Evolutionary conservation across 2,888 invertebrate species (phyloP).

Genomic region (Neoaliturus tenellus): DNA sequence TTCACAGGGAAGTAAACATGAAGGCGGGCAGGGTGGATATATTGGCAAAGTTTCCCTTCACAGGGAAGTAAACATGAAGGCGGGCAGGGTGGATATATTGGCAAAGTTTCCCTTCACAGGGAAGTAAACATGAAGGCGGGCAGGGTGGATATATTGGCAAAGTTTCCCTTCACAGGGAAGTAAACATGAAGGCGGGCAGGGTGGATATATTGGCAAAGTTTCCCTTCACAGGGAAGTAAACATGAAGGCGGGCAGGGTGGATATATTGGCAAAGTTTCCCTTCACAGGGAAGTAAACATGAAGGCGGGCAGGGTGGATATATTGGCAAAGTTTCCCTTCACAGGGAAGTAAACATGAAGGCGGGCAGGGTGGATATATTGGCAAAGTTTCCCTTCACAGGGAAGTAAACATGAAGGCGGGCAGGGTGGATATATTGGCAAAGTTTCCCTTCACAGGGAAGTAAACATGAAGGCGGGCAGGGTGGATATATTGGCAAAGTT

Average conservation of each 20-base stretch:
- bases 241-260: not conserved
- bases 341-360: not conserved
- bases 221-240: not conserved
- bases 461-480: not conserved
- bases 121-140: not conserved
- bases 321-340: not conserved
- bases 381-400: not conserved
- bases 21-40: not conserved
- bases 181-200: not conserved
- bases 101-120: not conserved
- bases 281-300: not conserved
- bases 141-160: not conserved
- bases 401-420: not conserved
- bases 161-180: not conserved
- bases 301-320: not conserved
- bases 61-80: not conserved
- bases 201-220: conserved; percentile 5
- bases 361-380: not conserved
- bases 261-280: conserved; percentile 6
- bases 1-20: not conserved
- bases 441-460: not conserved
- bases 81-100: not conserved
- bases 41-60: not conserved
- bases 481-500: conserved; percentile 5
- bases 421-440: not conserved